These are phyloP conservation scores for Porphyrio hochstetteri DNA, from an alignment of 2,113 vertebrate species.

Conservation along the genomic window DNA sequence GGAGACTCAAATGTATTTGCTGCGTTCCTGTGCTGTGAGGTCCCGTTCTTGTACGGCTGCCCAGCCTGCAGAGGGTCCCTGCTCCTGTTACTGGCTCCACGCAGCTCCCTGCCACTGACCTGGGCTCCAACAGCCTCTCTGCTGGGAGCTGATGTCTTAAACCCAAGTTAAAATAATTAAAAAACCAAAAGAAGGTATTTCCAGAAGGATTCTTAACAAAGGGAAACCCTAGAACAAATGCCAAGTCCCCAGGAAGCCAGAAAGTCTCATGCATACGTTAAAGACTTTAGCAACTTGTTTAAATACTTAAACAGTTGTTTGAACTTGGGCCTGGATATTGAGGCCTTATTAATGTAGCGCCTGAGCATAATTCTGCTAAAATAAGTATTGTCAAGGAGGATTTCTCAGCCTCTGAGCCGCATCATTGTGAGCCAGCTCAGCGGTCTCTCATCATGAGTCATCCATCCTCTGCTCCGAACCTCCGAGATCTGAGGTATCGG, in stretches of 20 bases:
- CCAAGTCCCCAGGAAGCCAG: background rate
- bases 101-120: background rate
- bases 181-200: background rate
- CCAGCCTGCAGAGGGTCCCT: background rate
- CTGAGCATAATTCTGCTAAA: background rate
- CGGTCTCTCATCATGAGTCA: background rate
- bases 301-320: conserved; percentile 2
- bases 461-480: background rate
- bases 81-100: background rate
- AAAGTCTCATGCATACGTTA: background rate
- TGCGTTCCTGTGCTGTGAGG: conserved; percentile 56
- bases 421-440: background rate
- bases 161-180: background rate
- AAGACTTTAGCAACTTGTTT: background rate
- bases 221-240: background rate
- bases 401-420: background rate
- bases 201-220: background rate
- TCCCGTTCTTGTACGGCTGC: conserved; percentile 38
- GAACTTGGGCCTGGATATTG: background rate
- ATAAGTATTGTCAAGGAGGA: background rate
- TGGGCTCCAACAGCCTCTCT: background rate
- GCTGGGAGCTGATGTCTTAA: background rate
- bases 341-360: background rate
- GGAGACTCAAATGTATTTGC: background rate
- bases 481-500: background rate